These are phyloP conservation scores for Miltochrista miniata DNA, from an alignment of 2,888 invertebrate genomes.

Conservation along the genomic window DNA sequence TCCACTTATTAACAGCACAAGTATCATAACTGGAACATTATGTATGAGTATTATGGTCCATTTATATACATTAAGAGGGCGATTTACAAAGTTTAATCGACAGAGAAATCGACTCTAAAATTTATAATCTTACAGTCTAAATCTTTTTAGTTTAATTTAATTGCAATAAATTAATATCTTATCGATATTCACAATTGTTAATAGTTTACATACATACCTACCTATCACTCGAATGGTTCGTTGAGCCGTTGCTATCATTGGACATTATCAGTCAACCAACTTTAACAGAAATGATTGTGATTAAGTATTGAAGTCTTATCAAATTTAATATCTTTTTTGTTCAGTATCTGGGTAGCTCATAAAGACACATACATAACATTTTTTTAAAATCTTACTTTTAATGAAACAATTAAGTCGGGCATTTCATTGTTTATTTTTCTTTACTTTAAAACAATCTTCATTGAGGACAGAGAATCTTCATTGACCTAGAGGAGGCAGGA, in stretches of 20 bases:
- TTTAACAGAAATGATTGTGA: slow-evolving; percentile 28
- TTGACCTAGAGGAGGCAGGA: too few species aligned
- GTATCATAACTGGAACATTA: not conserved
- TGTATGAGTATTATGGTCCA: not conserved
- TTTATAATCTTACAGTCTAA: slow-evolving; percentile 9
- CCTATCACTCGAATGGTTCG: slow-evolving; percentile 33
- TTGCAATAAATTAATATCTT: slow-evolving; percentile 37
- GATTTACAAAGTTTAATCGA: not conserved
- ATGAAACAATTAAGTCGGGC: too few species aligned
- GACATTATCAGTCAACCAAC: slow-evolving; percentile 51
- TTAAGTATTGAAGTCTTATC: slow-evolving; percentile 14
- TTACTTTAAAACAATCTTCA: too few species aligned
- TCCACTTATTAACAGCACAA: slow-evolving; percentile 17
- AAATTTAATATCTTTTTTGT: slow-evolving; percentile 10
- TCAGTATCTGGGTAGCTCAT: too few species aligned
- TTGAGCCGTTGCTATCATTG: slow-evolving; percentile 35
- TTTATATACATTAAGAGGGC: not conserved
- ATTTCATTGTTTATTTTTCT: too few species aligned
- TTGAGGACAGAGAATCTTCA: too few species aligned
- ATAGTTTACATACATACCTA: slow-evolving; percentile 40
- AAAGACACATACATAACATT: too few species aligned
- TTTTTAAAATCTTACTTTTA: too few species aligned
- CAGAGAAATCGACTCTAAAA: slow-evolving; percentile 27
- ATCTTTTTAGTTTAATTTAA: slow-evolving; percentile 16
- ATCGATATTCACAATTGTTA: slow-evolving; percentile 40